phyloP scores from a whole-genome alignment of 2,113 vertebrate genomes.

The Piprites chloris region DNA sequence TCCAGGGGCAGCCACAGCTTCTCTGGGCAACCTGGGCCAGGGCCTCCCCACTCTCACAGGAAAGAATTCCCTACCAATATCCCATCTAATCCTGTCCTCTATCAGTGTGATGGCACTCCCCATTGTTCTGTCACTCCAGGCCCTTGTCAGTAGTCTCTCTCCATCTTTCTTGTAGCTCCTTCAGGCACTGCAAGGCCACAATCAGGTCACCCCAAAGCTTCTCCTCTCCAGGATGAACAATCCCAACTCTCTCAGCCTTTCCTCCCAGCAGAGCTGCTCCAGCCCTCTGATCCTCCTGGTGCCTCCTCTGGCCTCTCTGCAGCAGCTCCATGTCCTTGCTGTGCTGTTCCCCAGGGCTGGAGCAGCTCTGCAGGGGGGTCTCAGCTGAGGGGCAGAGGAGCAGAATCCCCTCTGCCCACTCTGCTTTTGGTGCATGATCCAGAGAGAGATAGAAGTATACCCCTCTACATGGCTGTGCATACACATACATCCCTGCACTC shows the following conservation, averaged over 20 bases:
- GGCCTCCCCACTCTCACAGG: not conserved
- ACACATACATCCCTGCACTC: fast-evolving
- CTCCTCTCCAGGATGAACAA: not conserved
- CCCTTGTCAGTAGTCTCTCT: not conserved
- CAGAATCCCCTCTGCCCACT: not conserved
- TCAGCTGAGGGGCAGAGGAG: not conserved
- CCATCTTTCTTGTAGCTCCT: not conserved
- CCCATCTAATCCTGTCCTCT: not conserved
- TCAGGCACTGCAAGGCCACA: not conserved
- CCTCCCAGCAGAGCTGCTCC: not conserved
- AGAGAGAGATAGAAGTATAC: not conserved
- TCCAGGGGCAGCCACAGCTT: not conserved
- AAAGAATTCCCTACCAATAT: not conserved
- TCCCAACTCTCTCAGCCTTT: not conserved
- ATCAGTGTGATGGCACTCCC: not conserved
- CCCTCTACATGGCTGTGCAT: not conserved
- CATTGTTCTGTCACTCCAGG: not conserved
- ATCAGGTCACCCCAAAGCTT: not conserved
- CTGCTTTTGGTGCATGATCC: not conserved
- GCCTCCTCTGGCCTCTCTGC: not conserved
- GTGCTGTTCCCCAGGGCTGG: not conserved
- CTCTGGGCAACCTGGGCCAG: not conserved
- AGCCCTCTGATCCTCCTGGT: not conserved
- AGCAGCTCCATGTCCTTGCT: not conserved
- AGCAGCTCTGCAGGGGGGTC: not conserved